Percentiles rank a stretch among this genome's conserved stretches.
phyloP scores from a whole-genome alignment of 2,113 vertebrate species.

The Spea bombifrons region DNA sequence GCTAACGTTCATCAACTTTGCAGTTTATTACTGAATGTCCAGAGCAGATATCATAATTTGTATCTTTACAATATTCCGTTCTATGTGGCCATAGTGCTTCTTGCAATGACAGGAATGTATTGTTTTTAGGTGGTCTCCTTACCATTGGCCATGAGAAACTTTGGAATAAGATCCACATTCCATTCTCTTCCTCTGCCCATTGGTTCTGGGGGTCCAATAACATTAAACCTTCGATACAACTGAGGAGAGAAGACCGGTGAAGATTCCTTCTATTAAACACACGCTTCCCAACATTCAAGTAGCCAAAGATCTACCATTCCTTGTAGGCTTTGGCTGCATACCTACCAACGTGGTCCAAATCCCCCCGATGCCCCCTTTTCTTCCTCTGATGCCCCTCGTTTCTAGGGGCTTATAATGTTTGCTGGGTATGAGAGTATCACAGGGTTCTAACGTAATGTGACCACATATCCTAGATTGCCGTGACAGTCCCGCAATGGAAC shows the following conservation, averaged over 20 bases:
- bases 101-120: too few relatives aligned
- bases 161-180: constrained; percentile 73
- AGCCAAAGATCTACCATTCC: not conserved
- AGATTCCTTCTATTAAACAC: not conserved
- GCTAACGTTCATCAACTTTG: not conserved
- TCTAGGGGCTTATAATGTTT: too few relatives aligned
- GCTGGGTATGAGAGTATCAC: too few relatives aligned
- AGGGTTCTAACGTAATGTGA: too few relatives aligned
- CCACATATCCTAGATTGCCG: too few relatives aligned
- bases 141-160: constrained; percentile 67
- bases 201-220: constrained; percentile 61
- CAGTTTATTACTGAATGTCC: too few relatives aligned
- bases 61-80: too few relatives aligned
- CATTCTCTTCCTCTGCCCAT: constrained; percentile 68
- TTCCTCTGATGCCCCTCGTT: too few relatives aligned
- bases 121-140: constrained; percentile 20
- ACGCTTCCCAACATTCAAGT: not conserved
- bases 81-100: too few relatives aligned
- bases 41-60: too few relatives aligned
- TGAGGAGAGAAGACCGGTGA: constrained; percentile 50
- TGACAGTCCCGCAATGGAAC: too few relatives aligned
- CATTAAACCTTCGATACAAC: constrained; percentile 84
- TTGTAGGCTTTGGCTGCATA: too few relatives aligned
- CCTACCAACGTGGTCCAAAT: not conserved
- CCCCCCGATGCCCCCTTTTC: not conserved